Base-by-base conservation (phyloP, 2,113 vertebrate genomes). In the Oreochromis niloticus region DNA sequence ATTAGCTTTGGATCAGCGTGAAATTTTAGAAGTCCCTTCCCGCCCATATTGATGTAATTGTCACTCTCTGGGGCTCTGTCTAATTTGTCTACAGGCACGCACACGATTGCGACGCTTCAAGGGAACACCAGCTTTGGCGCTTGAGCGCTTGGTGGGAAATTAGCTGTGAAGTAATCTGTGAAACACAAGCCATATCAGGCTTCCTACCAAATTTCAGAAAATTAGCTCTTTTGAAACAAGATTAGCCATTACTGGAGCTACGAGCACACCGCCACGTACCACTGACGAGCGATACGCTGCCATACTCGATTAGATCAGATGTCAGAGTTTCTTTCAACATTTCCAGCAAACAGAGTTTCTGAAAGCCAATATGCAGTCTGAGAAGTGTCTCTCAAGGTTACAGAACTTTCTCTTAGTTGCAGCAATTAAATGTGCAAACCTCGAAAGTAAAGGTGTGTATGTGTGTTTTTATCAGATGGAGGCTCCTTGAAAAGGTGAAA, bases 131-230 rank as follows among this genome's bases (percentile, higher is more conserved):
- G 52, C 24, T 61, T 39, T 54, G 41, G 19, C 6, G 17, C 82
- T 54, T 84, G 71, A 84, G 81, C 0, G 11, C 59, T 85, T 17
- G 27, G 43, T 82, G 85, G 56, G 34, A 87, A 88, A 94, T 89
- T 48, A 90, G 85, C 81, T 86, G 59, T 24, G 85, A 81, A 90
- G 55, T 89, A 88, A 88, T 89, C 85, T 3, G 32, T 66, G 87
- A 91, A 88, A 91, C 84, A 75, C 41, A 22, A 92, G 36, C 57
- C 81, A 16, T 30, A 84, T 84, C 68, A 83, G 84, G 34, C 66
- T 88, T 11, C 9, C 9, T 3, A 82, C 75, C 81, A 89, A 75
- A 85, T 75, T 81, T 34, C 5, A n/a, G 54, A 59, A 83, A 84
- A 90, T 87, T 14, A 84, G 73, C 75, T 10, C 2, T 66, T 59